Percentiles rank a stretch among this genome's conserved stretches.
These are phyloP conservation scores for Drosophila algonquin DNA, from an alignment of 2,888 invertebrate genomes.

Conservation along the genomic window DNA sequence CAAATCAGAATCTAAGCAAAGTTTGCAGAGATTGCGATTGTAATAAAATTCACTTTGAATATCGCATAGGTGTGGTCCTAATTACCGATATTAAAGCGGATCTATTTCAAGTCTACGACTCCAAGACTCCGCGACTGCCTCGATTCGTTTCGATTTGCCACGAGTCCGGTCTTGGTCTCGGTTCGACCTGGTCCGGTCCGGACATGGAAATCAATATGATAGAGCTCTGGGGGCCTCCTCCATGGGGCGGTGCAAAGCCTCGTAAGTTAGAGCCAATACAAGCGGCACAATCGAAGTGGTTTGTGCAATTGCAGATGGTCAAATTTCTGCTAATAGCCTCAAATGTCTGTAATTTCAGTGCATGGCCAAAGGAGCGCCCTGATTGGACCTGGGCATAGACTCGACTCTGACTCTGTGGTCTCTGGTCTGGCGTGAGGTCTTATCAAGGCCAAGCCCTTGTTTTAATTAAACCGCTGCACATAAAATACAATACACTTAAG, in stretches of 20 bases:
- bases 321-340: constrained; percentile 81
- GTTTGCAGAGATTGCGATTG: constrained; percentile 36
- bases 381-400: background rate
- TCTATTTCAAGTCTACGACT: constrained; percentile 67
- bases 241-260: background rate
- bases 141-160: constrained; percentile 54
- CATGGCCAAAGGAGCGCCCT: constrained; percentile 47
- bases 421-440: constrained; percentile 15
- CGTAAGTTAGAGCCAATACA: background rate
- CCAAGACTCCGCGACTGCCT: background rate
- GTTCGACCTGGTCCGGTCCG: constrained; percentile 12
- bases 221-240: constrained; percentile 18
- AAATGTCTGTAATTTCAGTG: constrained; percentile 82
- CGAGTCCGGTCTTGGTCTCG: constrained; percentile 39
- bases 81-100: constrained; percentile 81
- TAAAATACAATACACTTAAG: constrained; percentile 70
- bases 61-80: constrained; percentile 80
- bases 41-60: constrained; percentile 74
- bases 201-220: constrained; percentile 57
- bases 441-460: constrained; percentile 75
- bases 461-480: constrained; percentile 73
- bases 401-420: background rate
- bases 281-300: background rate
- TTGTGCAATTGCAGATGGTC: constrained; percentile 48
- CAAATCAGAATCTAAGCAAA: constrained; percentile 38